phyloP scores from a whole-genome alignment of 1,140 invertebrate species.

The Drosophila neocordata region DNA sequence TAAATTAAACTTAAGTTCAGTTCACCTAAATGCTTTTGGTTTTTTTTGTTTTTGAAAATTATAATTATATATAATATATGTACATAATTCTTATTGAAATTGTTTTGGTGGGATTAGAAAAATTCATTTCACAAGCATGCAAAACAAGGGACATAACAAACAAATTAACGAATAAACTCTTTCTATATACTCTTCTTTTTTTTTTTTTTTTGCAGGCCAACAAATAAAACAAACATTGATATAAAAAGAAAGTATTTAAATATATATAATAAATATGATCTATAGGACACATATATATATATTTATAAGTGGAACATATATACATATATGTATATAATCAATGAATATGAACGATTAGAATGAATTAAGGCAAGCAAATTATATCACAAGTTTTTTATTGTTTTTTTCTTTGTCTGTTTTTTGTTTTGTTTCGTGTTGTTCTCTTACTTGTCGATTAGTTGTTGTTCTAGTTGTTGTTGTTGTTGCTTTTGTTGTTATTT shows the following conservation, averaged over 20 bases:
- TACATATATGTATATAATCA: not conserved
- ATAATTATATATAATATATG: not conserved
- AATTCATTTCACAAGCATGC: not conserved
- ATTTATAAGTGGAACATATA: not conserved
- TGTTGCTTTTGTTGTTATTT: not conserved
- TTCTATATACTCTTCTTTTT: not conserved
- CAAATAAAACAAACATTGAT: not conserved
- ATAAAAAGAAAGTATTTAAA: not conserved
- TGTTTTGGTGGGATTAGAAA: not conserved
- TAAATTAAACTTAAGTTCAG: constrained; percentile 3
- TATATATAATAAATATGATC: not conserved
- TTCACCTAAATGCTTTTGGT: not conserved
- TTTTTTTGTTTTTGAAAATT: not conserved
- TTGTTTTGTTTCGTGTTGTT: constrained; percentile 1
- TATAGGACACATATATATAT: no score
- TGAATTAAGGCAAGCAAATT: not conserved
- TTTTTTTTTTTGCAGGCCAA: not conserved
- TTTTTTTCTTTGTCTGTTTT: constrained; percentile 7
- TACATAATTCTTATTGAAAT: not conserved
- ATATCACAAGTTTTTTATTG: constrained; percentile 1
- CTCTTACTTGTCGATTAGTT: constrained; percentile 8
- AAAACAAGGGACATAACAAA: not conserved
- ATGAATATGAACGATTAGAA: not conserved
- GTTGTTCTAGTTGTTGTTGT: constrained; percentile 43
- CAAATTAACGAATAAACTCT: not conserved